Base-by-base conservation (phyloP, 2,113 vertebrate genomes). In the Ifrita kowaldi region DNA sequence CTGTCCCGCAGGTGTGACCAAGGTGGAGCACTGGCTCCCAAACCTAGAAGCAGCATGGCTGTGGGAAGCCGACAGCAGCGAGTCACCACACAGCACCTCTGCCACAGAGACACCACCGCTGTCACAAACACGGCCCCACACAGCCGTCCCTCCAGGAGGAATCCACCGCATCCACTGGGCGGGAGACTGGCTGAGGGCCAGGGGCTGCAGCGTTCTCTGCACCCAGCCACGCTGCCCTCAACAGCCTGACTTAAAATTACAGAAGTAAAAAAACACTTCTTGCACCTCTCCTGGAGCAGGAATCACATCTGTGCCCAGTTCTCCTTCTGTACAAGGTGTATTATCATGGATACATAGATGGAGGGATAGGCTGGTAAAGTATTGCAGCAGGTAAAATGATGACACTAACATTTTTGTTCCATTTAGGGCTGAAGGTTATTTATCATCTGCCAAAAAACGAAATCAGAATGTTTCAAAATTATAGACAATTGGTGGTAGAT, bases 1-100 rank as follows among this genome's bases (percentile, higher is more conserved):
- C 19, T 81, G 32, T 78, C 37, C 47, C 35, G 56, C 30, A 71
- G 27, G 52, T 68, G 17, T 21, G 73, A 70, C 30, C 70, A 22
- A 28, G 9, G 4, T 4, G 33, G 44, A 83, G 16, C 19, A 37
- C 19, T 27, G n/a, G 16, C 27, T 81, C 30, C 35, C 1, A 0
- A 10, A 28, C 2, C 17, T 13, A 53, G 28, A 10, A 59, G 19
- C 49, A 84, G 16, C 28, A 13, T 21, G 73, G 59, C n/a, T 16
- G 17, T 7, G 11, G 65, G 70, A 67, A 71, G 46, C 28, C 10
- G 23, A 13, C 7, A 23, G 63, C 52, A 80, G 37, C 0, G 22
- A 86, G 63, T 30, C n/a, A 62, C 22, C 30, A 16, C 5, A 23
- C 7, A 32, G 39, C 18, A 24, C 19, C 28, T 47, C 67, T 67